These are phyloP conservation scores for Octodon degus DNA, from an alignment of 2,113 vertebrate species.

Conservation along the genomic window DNA sequence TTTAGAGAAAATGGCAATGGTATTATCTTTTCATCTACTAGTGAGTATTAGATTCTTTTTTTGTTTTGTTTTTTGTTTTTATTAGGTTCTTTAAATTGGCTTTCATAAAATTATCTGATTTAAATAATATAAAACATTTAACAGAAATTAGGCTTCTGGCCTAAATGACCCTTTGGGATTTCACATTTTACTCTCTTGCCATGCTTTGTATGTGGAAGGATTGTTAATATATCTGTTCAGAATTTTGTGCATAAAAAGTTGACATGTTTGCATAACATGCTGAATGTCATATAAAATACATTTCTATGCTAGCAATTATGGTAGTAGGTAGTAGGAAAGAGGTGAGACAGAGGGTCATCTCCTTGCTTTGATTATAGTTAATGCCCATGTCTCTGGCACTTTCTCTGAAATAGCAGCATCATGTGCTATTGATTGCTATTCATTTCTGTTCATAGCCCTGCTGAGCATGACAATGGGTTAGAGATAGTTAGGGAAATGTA, in stretches of 20 bases:
- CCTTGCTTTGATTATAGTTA: neutral
- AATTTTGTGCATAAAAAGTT: neutral
- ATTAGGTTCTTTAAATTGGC: neutral
- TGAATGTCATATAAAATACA: neutral
- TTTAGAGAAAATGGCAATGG: constrained; percentile 7
- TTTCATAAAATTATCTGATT: neutral
- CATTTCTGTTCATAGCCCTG: neutral
- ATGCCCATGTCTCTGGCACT: neutral
- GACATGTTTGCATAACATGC: neutral
- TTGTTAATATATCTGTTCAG: neutral
- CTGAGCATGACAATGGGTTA: neutral
- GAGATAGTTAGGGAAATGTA: neutral
- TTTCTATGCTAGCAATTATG: neutral
- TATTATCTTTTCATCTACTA: neutral
- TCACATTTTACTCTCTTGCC: neutral
- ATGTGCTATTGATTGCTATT: neutral
- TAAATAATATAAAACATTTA: neutral
- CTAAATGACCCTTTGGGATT: neutral
- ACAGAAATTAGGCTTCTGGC: neutral
- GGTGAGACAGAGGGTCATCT: neutral
- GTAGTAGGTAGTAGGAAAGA: neutral
- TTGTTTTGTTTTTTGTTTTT: too few species aligned
- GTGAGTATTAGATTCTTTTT: neutral
- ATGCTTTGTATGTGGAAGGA: neutral
- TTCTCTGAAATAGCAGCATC: neutral